phyloP scores from a whole-genome alignment of 2,797 vertebrate genomes.

The Gymnoscopelus microlampas region DNA sequence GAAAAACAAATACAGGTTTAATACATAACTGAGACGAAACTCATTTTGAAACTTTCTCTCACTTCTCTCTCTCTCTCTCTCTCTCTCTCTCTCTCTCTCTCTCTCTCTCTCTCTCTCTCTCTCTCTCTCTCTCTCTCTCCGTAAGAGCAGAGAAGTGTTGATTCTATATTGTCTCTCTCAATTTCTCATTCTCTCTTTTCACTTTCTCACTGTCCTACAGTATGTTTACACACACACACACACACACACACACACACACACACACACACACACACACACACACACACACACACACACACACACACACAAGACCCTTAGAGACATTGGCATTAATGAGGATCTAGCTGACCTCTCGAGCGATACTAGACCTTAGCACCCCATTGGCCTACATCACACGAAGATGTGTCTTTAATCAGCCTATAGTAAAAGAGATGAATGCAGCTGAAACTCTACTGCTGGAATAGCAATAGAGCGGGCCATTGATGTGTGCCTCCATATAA shows the following conservation, averaged over 20 bases:
- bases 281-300: slow-evolving; percentile 23
- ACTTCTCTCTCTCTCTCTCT: slow-evolving; percentile 12
- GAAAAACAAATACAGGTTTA: too few relatives aligned
- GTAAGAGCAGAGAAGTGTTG: slow-evolving; percentile 27
- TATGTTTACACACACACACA: background rate
- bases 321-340: slow-evolving; percentile 61
- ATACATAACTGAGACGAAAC: background rate
- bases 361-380: slow-evolving; percentile 68
- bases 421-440: slow-evolving; percentile 69
- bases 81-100: background rate
- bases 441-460: slow-evolving; percentile 53
- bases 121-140: background rate
- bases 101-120: slow-evolving; percentile 25
- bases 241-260: background rate
- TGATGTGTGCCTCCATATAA: slow-evolving; percentile 39
- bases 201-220: background rate
- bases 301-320: slow-evolving; percentile 51
- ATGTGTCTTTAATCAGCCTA: slow-evolving; percentile 71
- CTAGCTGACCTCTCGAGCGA: slow-evolving; percentile 69
- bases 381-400: slow-evolving; percentile 74
- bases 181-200: slow-evolving; percentile 2
- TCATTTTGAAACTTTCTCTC: slow-evolving; percentile 37
- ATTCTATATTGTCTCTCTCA: slow-evolving; percentile 4
- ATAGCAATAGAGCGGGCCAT: slow-evolving; percentile 34
- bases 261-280: slow-evolving; percentile 2